These are phyloP conservation scores for Cossypha dichroa DNA, from an alignment of 2,797 vertebrate genomes.

Conservation along the genomic window DNA sequence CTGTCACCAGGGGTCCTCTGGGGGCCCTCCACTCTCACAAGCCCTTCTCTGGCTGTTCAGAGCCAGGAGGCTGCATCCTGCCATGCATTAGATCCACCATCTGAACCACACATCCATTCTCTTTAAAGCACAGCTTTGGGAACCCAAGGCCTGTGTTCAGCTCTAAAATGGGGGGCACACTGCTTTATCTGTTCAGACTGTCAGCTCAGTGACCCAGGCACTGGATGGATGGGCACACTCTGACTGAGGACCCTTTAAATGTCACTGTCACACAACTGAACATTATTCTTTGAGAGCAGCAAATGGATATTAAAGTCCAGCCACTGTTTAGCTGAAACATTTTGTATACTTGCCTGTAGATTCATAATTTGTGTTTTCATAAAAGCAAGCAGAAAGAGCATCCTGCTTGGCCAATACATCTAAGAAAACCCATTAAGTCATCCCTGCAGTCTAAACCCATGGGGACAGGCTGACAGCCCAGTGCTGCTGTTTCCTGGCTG, in stretches of 20 bases:
- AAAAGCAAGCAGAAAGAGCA: not conserved
- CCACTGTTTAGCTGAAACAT: not conserved
- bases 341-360: not conserved
- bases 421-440: not conserved
- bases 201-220: not conserved
- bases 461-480: not conserved
- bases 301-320: not conserved
- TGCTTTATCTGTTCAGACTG: not conserved
- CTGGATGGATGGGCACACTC: not conserved
- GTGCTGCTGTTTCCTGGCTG: not conserved
- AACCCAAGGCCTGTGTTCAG: not conserved
- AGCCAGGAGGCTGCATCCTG: accelerated
- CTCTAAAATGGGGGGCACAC: not conserved
- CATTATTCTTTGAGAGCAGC: not conserved
- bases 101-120: not conserved
- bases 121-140: not conserved
- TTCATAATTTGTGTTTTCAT: not conserved
- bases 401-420: not conserved
- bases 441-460: not conserved
- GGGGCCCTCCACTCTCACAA: not conserved
- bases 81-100: not conserved
- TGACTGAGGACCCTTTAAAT: not conserved
- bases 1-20: not conserved
- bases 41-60: not conserved
- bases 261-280: not conserved